phyloP scores from a whole-genome alignment of 2,113 vertebrate genomes.

The Cepphus grylle region DNA sequence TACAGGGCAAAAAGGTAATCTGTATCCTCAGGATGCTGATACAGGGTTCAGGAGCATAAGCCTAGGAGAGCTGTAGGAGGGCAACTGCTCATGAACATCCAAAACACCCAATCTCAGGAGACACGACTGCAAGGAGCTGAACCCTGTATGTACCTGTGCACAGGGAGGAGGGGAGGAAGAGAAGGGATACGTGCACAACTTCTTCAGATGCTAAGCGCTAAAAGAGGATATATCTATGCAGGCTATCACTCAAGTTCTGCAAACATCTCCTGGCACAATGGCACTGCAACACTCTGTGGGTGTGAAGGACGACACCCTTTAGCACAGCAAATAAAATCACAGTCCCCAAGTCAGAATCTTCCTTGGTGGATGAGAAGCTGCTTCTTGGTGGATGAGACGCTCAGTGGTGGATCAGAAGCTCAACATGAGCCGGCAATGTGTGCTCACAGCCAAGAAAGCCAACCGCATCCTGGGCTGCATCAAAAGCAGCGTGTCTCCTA shows the following conservation, averaged over 20 bases:
- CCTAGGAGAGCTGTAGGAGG: neutral
- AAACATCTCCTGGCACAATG: neutral
- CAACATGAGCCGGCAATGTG: neutral
- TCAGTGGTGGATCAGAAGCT: neutral
- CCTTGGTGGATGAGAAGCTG: neutral
- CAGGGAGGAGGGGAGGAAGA: neutral
- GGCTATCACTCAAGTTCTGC: neutral
- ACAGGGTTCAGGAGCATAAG: neutral
- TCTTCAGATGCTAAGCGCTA: neutral
- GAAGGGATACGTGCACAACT: neutral
- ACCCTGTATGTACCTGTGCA: neutral
- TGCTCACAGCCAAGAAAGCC: neutral
- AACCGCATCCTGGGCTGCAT: neutral
- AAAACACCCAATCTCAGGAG: neutral
- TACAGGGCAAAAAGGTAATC: neutral
- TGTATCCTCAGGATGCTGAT: neutral
- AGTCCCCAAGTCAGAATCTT: neutral
- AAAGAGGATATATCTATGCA: neutral
- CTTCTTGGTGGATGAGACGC: neutral
- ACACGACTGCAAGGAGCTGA: neutral
- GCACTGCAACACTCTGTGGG: neutral
- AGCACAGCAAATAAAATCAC: neutral
- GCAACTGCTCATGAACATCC: neutral
- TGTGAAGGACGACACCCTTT: neutral
- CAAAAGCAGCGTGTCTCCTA: neutral